A percentile compares a stretch with the other conserved stretches of the same genome.
phyloP scores from a whole-genome alignment of 2,888 invertebrate genomes.

The Salpingus planirostris region DNA sequence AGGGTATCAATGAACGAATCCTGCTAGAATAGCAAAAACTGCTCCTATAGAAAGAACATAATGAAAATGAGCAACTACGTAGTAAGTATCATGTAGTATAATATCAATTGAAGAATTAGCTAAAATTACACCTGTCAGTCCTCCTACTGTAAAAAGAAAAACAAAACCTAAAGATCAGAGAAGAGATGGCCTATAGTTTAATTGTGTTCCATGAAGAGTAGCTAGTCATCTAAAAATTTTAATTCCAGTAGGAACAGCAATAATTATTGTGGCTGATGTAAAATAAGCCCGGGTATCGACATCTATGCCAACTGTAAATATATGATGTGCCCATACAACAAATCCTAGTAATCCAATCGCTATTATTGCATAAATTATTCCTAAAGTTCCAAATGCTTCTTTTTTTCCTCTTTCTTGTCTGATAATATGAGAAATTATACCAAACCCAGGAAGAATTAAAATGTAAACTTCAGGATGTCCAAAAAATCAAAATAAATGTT shows the following conservation, averaged over 20 bases:
- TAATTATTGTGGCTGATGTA: conserved; percentile 77
- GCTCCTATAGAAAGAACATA: conserved; percentile 74
- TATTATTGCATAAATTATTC: conserved; percentile 78
- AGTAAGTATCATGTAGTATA: conserved; percentile 72
- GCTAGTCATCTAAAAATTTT: conserved; percentile 75
- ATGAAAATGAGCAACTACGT: conserved; percentile 76
- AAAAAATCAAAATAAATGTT: conserved; percentile 84
- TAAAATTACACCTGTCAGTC: conserved; percentile 58
- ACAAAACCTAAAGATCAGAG: conserved; percentile 67
- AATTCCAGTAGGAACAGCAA: conserved; percentile 78
- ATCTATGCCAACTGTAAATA: conserved; percentile 78
- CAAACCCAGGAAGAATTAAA: conserved; percentile 77
- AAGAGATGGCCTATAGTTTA: conserved; percentile 50
- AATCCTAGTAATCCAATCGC: conserved; percentile 75
- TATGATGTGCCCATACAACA: conserved; percentile 79
- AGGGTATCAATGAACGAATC: conserved; percentile 64
- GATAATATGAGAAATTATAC: conserved; percentile 72
- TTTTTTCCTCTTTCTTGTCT: conserved; percentile 66
- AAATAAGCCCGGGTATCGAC: conserved; percentile 78
- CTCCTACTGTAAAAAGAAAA: conserved; percentile 68
- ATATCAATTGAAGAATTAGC: conserved; percentile 72
- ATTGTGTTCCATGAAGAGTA: conserved; percentile 56
- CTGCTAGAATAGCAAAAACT: conserved; percentile 68
- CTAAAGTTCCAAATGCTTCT: conserved; percentile 61
- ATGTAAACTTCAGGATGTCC: conserved; percentile 83